A percentile compares a stretch with the other conserved stretches of the same genome.
phyloP scores from a whole-genome alignment of 2,797 vertebrate genomes.

The Muscicapa comitata region DNA sequence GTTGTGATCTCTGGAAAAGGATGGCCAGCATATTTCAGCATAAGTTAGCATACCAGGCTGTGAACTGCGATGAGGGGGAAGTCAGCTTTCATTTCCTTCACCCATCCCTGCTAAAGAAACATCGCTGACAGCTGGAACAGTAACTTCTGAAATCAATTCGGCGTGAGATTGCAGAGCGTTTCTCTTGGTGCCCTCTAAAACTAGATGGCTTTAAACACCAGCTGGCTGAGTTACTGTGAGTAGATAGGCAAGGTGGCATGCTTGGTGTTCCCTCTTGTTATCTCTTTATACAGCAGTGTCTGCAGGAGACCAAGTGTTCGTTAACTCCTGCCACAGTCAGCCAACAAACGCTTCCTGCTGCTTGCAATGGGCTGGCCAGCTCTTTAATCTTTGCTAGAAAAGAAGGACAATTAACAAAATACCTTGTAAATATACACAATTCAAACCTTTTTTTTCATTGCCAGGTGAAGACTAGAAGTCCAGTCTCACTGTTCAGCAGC shows the following conservation, averaged over 20 bases:
- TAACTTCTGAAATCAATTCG: slow-evolving; percentile 30
- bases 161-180: slow-evolving; percentile 20
- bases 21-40: slow-evolving; percentile 4
- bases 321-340: neutral
- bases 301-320: neutral
- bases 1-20: neutral
- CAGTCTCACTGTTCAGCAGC: neutral
- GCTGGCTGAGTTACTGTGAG: neutral
- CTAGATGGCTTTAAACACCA: neutral
- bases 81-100: neutral
- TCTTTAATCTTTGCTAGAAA: slow-evolving; percentile 16
- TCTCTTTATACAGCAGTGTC: neutral
- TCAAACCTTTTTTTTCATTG: neutral
- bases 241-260: neutral
- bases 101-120: neutral
- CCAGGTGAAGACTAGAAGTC: neutral
- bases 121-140: neutral
- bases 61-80: neutral
- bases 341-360: slow-evolving; percentile 2
- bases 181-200: neutral
- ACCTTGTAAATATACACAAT: neutral
- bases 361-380: neutral
- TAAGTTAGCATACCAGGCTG: neutral
- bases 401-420: slow-evolving; percentile 4
- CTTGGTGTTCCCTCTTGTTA: neutral